Conservation (phyloP, 2,888 invertebrate genomes). For the Lasiommata megera region DNA sequence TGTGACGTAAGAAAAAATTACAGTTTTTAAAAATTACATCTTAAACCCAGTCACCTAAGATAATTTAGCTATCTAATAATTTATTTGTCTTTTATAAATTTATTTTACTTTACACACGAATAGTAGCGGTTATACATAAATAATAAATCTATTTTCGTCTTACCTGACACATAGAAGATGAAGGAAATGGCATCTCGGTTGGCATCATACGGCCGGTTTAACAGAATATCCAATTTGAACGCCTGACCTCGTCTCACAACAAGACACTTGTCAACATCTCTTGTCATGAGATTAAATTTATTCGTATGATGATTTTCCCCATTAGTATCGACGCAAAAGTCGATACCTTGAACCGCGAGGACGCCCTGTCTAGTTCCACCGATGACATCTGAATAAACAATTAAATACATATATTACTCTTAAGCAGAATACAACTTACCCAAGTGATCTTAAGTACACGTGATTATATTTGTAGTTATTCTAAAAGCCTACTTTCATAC, state of each 20-base stretch:
- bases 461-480: not conserved
- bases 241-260: constrained; percentile 92
- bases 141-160: constrained; percentile 33
- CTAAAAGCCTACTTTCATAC: no score
- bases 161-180: constrained; percentile 89
- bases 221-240: constrained; percentile 86
- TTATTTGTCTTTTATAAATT: no score
- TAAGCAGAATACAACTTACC: not conserved
- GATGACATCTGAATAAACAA: constrained; percentile 62
- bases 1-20: no score
- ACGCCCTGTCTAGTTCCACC: constrained; percentile 80
- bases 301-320: constrained; percentile 89
- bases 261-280: constrained; percentile 81
- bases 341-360: constrained; percentile 86
- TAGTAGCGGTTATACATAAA: not conserved
- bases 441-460: not conserved
- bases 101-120: no score
- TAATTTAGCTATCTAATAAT: no score
- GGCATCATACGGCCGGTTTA: constrained; percentile 88
- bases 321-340: constrained; percentile 88
- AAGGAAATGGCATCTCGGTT: constrained; percentile 90
- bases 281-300: constrained; percentile 88
- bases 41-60: no score
- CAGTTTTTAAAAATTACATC: no score
- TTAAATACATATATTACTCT: constrained; percentile 2